A percentile compares a stretch with the other conserved stretches of the same genome.
Conservation (phyloP, 2,113 vertebrate species). For the Pelecanus crispus region DNA sequence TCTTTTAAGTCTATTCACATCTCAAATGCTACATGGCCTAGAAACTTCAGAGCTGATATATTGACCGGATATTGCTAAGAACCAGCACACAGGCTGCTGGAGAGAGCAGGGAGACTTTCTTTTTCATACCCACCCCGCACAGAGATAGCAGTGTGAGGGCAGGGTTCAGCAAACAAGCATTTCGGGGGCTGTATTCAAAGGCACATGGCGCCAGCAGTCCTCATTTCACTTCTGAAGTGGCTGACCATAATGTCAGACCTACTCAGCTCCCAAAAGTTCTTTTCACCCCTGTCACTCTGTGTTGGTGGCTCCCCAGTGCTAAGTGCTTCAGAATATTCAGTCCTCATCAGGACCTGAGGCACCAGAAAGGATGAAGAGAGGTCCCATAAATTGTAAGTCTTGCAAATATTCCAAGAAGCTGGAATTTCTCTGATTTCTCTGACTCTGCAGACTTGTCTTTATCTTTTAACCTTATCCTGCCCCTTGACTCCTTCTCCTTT, state of each 20-base stretch:
- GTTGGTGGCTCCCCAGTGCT: neutral
- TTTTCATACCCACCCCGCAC: neutral
- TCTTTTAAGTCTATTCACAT: neutral
- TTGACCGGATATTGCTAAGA: neutral
- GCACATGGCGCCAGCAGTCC: neutral
- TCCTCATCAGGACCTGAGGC: neutral
- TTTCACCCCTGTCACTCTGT: neutral
- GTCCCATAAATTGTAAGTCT: neutral
- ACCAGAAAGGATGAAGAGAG: neutral
- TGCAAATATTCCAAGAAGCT: neutral
- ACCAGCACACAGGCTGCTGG: neutral
- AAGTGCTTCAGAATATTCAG: neutral
- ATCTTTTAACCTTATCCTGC: neutral
- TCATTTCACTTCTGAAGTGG: rapidly evolving
- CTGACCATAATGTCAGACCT: neutral
- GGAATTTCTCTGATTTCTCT: neutral
- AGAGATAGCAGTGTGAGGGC: neutral
- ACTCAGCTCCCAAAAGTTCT: neutral
- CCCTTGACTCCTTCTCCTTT: neutral
- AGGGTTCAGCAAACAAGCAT: neutral
- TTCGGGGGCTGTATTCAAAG: neutral
- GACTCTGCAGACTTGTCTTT: neutral
- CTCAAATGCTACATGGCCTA: neutral
- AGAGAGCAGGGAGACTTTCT: neutral
- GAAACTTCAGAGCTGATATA: neutral